Evolutionary conservation across 2,797 vertebrate genomes (phyloP).

Genomic region (Chelmon rostratus): DNA sequence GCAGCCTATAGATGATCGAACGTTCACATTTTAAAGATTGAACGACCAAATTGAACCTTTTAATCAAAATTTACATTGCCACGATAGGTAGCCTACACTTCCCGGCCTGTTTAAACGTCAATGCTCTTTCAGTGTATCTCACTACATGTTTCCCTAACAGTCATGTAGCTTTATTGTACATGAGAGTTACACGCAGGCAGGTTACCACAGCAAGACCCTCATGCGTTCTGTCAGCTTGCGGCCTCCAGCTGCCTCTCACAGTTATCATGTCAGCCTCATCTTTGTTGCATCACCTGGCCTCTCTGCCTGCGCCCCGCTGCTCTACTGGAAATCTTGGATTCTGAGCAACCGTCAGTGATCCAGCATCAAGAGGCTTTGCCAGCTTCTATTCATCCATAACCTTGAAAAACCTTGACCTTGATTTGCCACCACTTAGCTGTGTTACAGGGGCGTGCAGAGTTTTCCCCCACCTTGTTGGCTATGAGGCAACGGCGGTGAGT

Average conservation of each 20-base stretch:
- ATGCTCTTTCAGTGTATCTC: not conserved
- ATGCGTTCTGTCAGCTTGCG: conserved; percentile 17
- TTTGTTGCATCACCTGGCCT: conserved; percentile 48
- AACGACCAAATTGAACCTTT: not conserved
- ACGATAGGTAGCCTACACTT: too few relatives aligned
- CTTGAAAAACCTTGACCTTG: conserved; percentile 32
- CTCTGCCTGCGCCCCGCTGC: conserved; percentile 2
- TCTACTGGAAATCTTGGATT: conserved; percentile 2
- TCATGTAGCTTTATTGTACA: not conserved
- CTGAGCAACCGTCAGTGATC: not conserved
- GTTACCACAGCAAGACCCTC: not conserved
- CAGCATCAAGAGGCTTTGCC: conserved; percentile 33
- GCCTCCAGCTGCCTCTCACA: conserved; percentile 28
- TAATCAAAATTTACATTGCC: too few relatives aligned
- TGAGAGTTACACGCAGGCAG: not conserved
- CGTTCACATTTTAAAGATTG: not conserved
- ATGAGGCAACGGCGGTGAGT: conserved; percentile 67
- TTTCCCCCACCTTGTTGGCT: conserved; percentile 42
- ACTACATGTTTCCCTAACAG: not conserved
- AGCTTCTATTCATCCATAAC: conserved; percentile 40
- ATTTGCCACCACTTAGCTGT: conserved; percentile 7
- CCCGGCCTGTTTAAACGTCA: too few relatives aligned
- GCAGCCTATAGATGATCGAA: not conserved
- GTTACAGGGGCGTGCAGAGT: not conserved
- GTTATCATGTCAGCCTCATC: conserved; percentile 19